Base-by-base conservation (phyloP, 2,113 vertebrate species). In the Carettochelys insculpta region DNA sequence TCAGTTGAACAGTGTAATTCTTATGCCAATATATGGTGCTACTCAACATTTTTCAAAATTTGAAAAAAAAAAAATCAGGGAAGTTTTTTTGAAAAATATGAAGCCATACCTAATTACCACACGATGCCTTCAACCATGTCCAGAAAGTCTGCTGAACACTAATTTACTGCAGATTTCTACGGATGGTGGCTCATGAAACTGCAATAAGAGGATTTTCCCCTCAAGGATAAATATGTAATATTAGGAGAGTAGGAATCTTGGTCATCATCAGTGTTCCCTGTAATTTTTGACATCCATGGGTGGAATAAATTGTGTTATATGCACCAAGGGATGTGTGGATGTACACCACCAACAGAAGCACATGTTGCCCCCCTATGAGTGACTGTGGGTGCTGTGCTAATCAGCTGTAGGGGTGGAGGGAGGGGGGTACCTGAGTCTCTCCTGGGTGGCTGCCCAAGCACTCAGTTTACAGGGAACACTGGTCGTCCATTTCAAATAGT, bases 401-500 rank as follows among this genome's bases (percentile, higher is more conserved):
- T n/a, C n/a, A n/a, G n/a, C n/a, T n/a, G n/a, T n/a, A n/a, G n/a
- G n/a, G n/a, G n/a, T n/a, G n/a, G n/a, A n/a, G n/a, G n/a, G n/a
- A n/a, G n/a, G n/a, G n/a, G n/a, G n/a, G n/a, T n/a, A n/a, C n/a
- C n/a, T n/a, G n/a, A n/a, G n/a, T n/a, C n/a, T n/a, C n/a, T n/a
- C n/a, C n/a, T n/a, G n/a, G n/a, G n/a, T n/a, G n/a, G n/a, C n/a
- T n/a, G n/a, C n/a, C n/a, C n/a, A n/a, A n/a, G n/a, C n/a, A n/a
- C n/a, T n/a, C n/a, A n/a, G n/a, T n/a, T n/a, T n/a, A n/a, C n/a
- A n/a, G n/a, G n/a, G n/a, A n/a, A n/a, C n/a, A n/a, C n/a, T n/a
- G n/a, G n/a, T n/a, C n/a, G n/a, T n/a, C n/a, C n/a, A 54, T 94
- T 92, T 85, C 50, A 91, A 77, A 85, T 7, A 85, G 7, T 77